Evolutionary conservation across 2,797 vertebrate genomes (phyloP), one percentile per base, ranked within the genome.

Genomic region (Buphagus erythrorhynchus): DNA sequence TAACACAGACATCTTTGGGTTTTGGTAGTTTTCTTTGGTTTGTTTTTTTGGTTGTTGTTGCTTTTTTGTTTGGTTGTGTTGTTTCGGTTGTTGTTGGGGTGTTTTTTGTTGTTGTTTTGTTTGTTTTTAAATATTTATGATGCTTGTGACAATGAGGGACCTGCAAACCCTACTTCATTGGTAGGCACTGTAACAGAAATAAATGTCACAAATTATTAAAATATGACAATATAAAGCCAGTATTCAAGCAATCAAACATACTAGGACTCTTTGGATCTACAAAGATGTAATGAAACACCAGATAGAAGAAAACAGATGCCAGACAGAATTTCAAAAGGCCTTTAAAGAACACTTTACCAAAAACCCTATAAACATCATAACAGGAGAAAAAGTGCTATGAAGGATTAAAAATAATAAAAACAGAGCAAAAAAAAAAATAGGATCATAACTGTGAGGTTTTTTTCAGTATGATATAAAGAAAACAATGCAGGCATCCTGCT

Each of bases 241-340:
- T 55, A 65, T 38, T 82, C 9, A 74, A 80, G 29, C 45, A 94
- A 88, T 77, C 29, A 82, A 93, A 80, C 58, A 6, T 74, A 74
- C 48, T 57, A 86, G n/a, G 15, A 73, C 14, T 68, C 45, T 85
- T 61, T 52, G 35, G n/a, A 61, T 83, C 36, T 91, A 82, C 38
- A 65, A 94, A 85, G 25, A 31, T 16, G 21, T 6, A 71, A 59
- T 6, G 35, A 91, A 94, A 76, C 16, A 74, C 6, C 28, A 77
- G 35, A 89, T 36, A 88, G 92, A 96, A 79, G 58, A 94, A 92
- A 93, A 86, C 51, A 95, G 61, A 40, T 79, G 52, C 63, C 80
- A 94, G 72, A 10, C n/a, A 51, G 45, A 91, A 83, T 54, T 94
- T 85, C 75, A 94, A 87, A 83, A 29, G 22, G 8, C 21, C 33